These are phyloP conservation scores for Cryptomyrus ogoouensis DNA, from an alignment of 2,113 vertebrate species.

Conservation along the genomic window DNA sequence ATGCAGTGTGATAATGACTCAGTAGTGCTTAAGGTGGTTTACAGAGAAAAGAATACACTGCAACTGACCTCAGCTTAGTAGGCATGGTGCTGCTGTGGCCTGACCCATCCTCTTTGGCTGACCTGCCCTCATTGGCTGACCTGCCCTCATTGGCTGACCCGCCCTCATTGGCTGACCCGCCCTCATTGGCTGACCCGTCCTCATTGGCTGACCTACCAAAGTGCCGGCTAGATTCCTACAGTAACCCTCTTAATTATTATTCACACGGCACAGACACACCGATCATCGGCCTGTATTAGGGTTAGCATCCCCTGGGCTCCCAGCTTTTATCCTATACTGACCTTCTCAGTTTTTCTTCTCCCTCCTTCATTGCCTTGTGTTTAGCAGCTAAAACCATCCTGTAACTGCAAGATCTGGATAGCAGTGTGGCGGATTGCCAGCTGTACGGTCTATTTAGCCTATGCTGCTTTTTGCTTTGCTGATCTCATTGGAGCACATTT, in stretches of 20 bases:
- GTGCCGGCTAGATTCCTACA: background rate
- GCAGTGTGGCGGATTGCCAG: background rate
- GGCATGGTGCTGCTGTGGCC: background rate
- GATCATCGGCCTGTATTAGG: background rate
- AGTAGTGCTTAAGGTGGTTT: background rate
- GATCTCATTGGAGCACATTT: background rate
- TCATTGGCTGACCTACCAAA: constrained; percentile 3
- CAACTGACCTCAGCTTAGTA: background rate
- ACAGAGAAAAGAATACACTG: background rate
- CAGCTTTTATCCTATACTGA: background rate
- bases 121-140: background rate
- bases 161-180: background rate
- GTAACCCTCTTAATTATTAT: background rate
- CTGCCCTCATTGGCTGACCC: background rate
- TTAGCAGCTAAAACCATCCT: background rate
- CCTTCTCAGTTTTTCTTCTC: background rate
- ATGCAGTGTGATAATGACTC: background rate
- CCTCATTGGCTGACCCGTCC: constrained; percentile 1
- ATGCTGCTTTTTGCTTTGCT: background rate
- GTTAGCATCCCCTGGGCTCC: background rate
- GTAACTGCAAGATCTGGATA: background rate
- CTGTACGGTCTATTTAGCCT: background rate
- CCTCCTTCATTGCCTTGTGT: background rate
- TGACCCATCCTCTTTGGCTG: background rate
- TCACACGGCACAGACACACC: background rate